Conservation (phyloP, 2,797 vertebrate species). For the Pseudochirops cupreus region DNA sequence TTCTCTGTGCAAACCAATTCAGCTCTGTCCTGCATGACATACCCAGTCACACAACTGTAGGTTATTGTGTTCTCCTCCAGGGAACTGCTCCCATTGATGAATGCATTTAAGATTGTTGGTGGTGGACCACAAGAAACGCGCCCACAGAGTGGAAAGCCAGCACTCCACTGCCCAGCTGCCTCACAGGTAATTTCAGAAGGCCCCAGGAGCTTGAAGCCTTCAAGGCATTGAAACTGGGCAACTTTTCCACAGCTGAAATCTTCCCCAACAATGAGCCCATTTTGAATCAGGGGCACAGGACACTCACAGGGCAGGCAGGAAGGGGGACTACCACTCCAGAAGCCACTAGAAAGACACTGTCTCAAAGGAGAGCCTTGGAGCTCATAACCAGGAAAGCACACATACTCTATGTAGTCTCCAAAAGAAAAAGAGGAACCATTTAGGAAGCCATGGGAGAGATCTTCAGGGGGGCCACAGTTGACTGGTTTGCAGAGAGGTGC, state of each 20-base stretch:
- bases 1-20: constrained; percentile 90
- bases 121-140: constrained; percentile 89
- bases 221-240: constrained; percentile 90
- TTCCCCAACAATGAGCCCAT: constrained; percentile 86
- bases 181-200: constrained; percentile 91
- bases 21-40: constrained; percentile 87
- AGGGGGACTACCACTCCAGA: constrained; percentile 92
- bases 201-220: constrained; percentile 92
- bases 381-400: constrained; percentile 94
- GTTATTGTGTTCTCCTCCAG: constrained; percentile 88
- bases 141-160: constrained; percentile 91
- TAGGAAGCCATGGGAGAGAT: constrained; percentile 93
- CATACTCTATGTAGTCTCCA: constrained; percentile 90
- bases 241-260: constrained; percentile 90
- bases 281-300: constrained; percentile 87
- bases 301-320: constrained; percentile 92
- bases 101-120: constrained; percentile 90
- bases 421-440: constrained; percentile 93
- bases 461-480: constrained; percentile 93
- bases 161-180: constrained; percentile 92
- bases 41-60: constrained; percentile 93
- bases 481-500: constrained; percentile 90
- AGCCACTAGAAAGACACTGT: constrained; percentile 91
- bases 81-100: constrained; percentile 89
- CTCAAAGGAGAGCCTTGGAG: constrained; percentile 89